These are phyloP conservation scores for Meghimatium bilineatum DNA, from an alignment of 2,888 invertebrate genomes.

Conservation along the genomic window DNA sequence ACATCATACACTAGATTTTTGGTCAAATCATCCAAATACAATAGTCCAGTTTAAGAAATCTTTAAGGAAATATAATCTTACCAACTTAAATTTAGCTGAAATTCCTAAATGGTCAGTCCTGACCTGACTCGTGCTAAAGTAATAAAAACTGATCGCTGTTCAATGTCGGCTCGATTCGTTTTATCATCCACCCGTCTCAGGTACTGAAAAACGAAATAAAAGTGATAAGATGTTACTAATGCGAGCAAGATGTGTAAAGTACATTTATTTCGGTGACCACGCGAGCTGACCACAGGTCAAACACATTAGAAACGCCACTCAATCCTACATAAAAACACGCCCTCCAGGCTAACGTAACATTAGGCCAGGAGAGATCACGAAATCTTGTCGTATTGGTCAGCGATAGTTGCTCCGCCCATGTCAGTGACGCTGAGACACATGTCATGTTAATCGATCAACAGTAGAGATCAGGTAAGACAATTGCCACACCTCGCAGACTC, in stretches of 20 bases:
- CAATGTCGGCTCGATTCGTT: not conserved
- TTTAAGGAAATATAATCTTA: no score
- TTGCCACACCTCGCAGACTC: no score
- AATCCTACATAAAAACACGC: conserved; percentile 28
- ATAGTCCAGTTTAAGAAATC: not conserved
- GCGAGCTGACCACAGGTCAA: conserved; percentile 27
- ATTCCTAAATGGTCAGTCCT: no score
- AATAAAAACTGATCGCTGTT: conserved; percentile 32
- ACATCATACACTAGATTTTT: no score
- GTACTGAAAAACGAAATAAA: not conserved
- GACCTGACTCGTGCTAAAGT: conserved; percentile 11
- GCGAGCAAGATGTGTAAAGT: not conserved
- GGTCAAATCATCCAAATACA: no score
- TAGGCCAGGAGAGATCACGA: not conserved
- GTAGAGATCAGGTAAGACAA: not conserved
- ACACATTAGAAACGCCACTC: conserved; percentile 13
- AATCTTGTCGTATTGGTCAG: not conserved
- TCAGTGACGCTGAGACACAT: not conserved
- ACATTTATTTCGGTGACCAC: conserved; percentile 13
- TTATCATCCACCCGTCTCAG: not conserved
- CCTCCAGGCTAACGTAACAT: not conserved
- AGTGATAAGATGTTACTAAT: not conserved
- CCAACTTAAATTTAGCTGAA: no score
- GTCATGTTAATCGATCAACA: not conserved
- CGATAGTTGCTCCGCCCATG: not conserved